phyloP scores from a whole-genome alignment of 1,140 invertebrate species.

The Antheraea mylitta region DNA sequence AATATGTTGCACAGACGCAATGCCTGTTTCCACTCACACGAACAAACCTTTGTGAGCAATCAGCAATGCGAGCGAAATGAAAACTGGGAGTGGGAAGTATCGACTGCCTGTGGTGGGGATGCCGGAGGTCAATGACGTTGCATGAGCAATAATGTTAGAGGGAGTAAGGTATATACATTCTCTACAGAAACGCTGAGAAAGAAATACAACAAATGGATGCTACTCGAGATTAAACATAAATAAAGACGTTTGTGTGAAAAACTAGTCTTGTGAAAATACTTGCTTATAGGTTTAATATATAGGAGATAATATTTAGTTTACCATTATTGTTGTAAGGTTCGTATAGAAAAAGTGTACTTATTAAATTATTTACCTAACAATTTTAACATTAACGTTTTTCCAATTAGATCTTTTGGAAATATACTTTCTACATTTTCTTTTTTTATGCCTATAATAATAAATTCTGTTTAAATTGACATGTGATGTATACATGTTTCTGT shows the following conservation, averaged over 20 bases:
- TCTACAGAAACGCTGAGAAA: conserved; percentile 23
- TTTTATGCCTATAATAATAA: no score
- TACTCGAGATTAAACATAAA: conserved; percentile 13
- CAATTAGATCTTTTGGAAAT: no score
- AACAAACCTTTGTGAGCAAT: conserved; percentile 4
- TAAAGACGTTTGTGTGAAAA: conserved; percentile 15
- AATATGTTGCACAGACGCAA: conserved; percentile 67
- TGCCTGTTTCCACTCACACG: conserved; percentile 57
- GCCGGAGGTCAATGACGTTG: conserved; percentile 65
- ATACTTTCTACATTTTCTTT: no score
- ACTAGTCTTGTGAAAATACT: background rate
- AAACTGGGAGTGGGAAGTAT: conserved; percentile 40
- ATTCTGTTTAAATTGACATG: no score
- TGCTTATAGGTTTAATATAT: background rate
- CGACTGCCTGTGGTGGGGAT: conserved; percentile 51
- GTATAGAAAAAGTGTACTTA: background rate
- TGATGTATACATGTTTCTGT: no score
- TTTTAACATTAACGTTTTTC: no score
- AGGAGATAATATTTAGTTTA: background rate
- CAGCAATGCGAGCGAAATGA: background rate
- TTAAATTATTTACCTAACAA: no score
- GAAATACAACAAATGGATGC: conserved; percentile 39
- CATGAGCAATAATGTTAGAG: conserved; percentile 20
- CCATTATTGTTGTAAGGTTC: background rate
- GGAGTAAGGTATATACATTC: conserved; percentile 20